Evolutionary conservation across 2,888 invertebrate genomes (phyloP), one percentile per base, ranked within the genome.

Genomic region (Cheilosia soror): DNA sequence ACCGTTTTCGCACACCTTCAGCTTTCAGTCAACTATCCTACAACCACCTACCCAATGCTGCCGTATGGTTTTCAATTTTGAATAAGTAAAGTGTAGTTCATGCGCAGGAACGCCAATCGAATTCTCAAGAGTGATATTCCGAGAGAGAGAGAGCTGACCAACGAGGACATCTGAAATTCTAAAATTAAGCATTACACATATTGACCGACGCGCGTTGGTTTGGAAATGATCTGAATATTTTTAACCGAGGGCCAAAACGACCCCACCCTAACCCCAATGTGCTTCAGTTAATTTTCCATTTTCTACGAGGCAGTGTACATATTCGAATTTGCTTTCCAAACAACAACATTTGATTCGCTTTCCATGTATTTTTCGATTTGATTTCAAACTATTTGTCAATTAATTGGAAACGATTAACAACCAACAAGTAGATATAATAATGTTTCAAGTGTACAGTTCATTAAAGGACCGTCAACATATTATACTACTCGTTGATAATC

Each of bases 141-240:
- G 47, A 29, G 49, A 40, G 20, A 40, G 20, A 69, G 57, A 20
- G 40, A 40, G 20, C 13, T 29, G 27, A 33, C 27, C 31, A 63
- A 57, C 42, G 83, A 83, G 79, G 65, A 71, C 69, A 20, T 40
- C 55, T 11, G 37, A 60, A 80, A 49, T 5, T 76, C 84, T 85
- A 85, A 76, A 80, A 55, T 80, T 85, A 80, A 65, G 33, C 49
- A 76, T 76, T 69, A 75, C 80, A 80, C 84, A 60, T 51, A 69
- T 63, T 76, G 40, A 65, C 69, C 69, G 69, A 33, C 63, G 31
- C 37, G 44, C 31, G 53, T 25, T 44, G 42, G 44, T 60, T 69
- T 60, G 55, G 33, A 55, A 62, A 29, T 78, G 62, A 78, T 71
- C 57, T 47, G 29, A 65, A 71, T 71, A 78, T 78, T 63, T 78